phyloP scores from a whole-genome alignment of 2,797 vertebrate genomes.

The Cossypha heuglini region DNA sequence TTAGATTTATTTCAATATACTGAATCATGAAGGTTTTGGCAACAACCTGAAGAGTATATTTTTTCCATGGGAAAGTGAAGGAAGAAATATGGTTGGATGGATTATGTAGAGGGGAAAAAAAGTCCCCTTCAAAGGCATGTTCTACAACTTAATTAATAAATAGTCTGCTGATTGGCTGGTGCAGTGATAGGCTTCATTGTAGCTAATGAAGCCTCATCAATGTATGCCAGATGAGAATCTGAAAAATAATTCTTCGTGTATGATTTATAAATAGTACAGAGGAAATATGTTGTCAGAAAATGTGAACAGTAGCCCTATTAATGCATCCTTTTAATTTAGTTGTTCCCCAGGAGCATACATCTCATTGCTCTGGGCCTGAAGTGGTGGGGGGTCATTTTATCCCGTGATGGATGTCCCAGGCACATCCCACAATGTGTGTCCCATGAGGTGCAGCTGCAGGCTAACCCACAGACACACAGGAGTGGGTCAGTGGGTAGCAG shows the following conservation, averaged over 20 bases:
- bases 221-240: slow-evolving; percentile 22
- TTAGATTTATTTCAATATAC: slow-evolving; percentile 14
- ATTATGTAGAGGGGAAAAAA: neutral
- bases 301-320: slow-evolving; percentile 20
- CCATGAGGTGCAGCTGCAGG: neutral
- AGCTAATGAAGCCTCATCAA: slow-evolving; percentile 32
- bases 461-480: accelerated
- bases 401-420: neutral
- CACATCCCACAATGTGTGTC: neutral
- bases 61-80: neutral
- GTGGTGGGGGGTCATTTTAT: neutral
- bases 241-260: slow-evolving; percentile 19
- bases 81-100: slow-evolving; percentile 14
- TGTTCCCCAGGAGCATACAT: neutral
- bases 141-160: slow-evolving; percentile 37
- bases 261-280: slow-evolving; percentile 42
- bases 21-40: slow-evolving; percentile 25
- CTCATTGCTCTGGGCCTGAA: neutral
- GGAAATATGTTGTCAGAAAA: slow-evolving; percentile 37
- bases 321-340: slow-evolving; percentile 33
- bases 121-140: neutral
- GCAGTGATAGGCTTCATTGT: slow-evolving; percentile 6
- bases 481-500: neutral
- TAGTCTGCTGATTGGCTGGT: slow-evolving; percentile 12
- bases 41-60: slow-evolving; percentile 9